Conservation (phyloP, 2,888 invertebrate species). For the Drosophila paramelanica region DNA sequence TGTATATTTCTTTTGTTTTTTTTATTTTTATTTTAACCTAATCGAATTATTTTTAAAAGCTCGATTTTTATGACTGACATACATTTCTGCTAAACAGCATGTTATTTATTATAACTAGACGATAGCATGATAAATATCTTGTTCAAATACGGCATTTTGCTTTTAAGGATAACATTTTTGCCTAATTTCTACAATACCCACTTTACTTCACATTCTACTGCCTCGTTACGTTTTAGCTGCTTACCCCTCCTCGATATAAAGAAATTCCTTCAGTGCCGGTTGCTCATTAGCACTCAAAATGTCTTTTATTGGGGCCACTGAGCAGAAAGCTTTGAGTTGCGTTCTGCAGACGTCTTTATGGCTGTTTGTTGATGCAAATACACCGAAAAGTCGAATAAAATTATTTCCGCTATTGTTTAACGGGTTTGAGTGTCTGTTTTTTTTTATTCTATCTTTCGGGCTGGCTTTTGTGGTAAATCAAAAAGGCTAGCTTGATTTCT, state of each 20-base stretch:
- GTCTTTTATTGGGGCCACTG: conserved; percentile 54
- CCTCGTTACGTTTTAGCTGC: not conserved
- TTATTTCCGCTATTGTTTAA: conserved; percentile 74
- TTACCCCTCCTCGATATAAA: not conserved
- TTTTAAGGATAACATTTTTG: not conserved
- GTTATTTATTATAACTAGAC: not conserved
- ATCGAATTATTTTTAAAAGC: too few species aligned
- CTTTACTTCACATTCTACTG: not conserved
- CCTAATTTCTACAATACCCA: not conserved
- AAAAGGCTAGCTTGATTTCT: conserved; percentile 53
- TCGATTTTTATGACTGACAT: too few species aligned
- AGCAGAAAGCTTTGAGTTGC: conserved; percentile 37
- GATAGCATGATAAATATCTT: not conserved
- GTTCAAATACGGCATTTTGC: not conserved
- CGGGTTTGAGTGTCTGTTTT: conserved; percentile 27
- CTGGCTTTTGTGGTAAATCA: conserved; percentile 46
- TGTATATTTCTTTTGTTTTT: too few species aligned
- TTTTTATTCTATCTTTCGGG: conserved; percentile 1
- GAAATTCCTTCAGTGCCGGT: conserved; percentile 31
- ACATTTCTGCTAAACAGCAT: too few species aligned
- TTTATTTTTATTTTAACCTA: too few species aligned
- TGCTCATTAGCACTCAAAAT: conserved; percentile 62
- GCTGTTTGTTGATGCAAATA: conserved; percentile 73
- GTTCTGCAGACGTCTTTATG: conserved; percentile 64
- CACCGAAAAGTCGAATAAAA: conserved; percentile 63